These are phyloP conservation scores for Pachyramphus minor DNA, from an alignment of 2,113 vertebrate species.

Conservation along the genomic window DNA sequence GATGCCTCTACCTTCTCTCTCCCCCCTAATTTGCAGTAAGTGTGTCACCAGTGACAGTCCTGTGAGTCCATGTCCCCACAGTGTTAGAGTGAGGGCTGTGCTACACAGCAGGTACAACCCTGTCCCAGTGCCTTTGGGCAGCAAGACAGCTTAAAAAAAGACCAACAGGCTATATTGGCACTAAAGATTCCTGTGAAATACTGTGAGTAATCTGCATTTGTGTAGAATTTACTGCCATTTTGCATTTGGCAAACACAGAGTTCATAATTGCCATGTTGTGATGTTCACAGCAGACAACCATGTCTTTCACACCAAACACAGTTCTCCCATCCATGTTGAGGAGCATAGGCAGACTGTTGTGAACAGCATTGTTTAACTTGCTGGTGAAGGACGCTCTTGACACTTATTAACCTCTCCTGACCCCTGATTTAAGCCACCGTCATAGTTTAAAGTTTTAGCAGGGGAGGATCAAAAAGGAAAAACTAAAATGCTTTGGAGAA, in stretches of 20 bases:
- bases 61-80: rapidly evolving
- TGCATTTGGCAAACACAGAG: background rate
- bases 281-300: background rate
- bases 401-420: background rate
- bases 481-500: background rate
- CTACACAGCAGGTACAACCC: background rate
- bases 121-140: background rate
- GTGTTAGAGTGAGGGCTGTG: background rate
- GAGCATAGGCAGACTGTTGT: background rate
- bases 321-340: background rate
- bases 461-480: background rate
- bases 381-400: background rate
- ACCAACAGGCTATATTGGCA: background rate
- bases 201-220: background rate
- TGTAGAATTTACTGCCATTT: background rate
- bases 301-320: background rate
- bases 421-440: background rate
- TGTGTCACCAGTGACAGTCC: background rate
- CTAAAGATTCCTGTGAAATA: background rate
- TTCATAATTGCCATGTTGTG: background rate
- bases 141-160: background rate
- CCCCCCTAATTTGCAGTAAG: background rate
- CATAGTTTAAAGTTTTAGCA: background rate
- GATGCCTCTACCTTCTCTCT: background rate
- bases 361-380: background rate